Evolutionary conservation across 2,113 vertebrate genomes (phyloP).

Genomic region (Paramormyrops kingsleyae): DNA sequence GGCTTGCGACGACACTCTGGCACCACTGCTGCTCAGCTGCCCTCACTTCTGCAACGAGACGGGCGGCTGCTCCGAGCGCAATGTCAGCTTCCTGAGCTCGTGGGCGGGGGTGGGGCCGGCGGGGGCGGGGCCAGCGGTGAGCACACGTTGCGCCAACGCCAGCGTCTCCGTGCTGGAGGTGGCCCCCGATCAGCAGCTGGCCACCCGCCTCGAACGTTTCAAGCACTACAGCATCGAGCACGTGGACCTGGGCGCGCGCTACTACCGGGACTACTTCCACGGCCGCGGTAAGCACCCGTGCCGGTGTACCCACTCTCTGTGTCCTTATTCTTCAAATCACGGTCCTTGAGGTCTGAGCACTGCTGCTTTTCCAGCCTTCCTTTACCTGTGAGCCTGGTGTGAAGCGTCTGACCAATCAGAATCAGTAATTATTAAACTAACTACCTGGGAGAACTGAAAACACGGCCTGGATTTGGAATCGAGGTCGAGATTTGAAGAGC

Average conservation of each 20-base stretch:
- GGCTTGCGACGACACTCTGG: conserved; percentile 53
- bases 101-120: conserved; percentile 19
- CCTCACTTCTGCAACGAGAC: conserved; percentile 90
- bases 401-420: no score
- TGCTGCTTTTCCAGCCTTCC: no score
- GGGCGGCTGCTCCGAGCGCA: conserved; percentile 68
- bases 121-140: conserved; percentile 31
- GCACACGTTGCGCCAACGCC: conserved; percentile 70
- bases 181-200: conserved; percentile 63
- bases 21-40: conserved; percentile 78
- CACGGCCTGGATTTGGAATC: no score
- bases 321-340: not conserved
- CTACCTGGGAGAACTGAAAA: no score
- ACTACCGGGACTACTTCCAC: conserved; percentile 83
- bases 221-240: conserved; percentile 82
- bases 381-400: no score
- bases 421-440: no score
- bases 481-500: no score
- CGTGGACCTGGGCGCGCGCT: conserved; percentile 80
- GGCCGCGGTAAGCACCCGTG: conserved; percentile 59
- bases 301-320: not conserved
- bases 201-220: conserved; percentile 57
- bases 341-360: no score
- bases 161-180: conserved; percentile 79
- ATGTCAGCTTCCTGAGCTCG: conserved; percentile 75